A percentile compares a stretch with the other conserved stretches of the same genome.
These are phyloP conservation scores for Plusia festucae DNA, from an alignment of 2,888 invertebrate species.

Conservation along the genomic window DNA sequence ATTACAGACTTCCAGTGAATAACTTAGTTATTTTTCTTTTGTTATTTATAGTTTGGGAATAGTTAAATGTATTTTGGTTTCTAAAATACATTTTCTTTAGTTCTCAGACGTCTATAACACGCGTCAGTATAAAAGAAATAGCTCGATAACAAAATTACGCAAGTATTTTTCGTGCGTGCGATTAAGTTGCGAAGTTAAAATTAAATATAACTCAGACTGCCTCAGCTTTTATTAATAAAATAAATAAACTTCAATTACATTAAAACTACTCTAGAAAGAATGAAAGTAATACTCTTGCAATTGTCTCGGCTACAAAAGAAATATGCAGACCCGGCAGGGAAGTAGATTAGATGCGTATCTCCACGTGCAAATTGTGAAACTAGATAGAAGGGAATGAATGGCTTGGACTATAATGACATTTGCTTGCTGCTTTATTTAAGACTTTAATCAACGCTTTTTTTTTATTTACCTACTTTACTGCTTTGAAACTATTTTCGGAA, in stretches of 20 bases:
- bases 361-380: slow-evolving; percentile 49
- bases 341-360: slow-evolving; percentile 46
- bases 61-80: not conserved
- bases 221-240: slow-evolving; percentile 11
- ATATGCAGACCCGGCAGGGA: slow-evolving; percentile 33
- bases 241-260: slow-evolving; percentile 37
- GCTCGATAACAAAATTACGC: no score
- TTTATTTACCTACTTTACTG: not conserved
- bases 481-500: no score
- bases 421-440: slow-evolving; percentile 16
- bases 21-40: slow-evolving; percentile 25
- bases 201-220: not conserved
- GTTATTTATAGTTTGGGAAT: slow-evolving; percentile 13
- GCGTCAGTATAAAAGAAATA: no score
- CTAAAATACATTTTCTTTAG: not conserved
- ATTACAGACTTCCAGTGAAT: slow-evolving; percentile 41
- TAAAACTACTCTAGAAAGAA: slow-evolving; percentile 30
- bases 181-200: not conserved
- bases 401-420: slow-evolving; percentile 28
- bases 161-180: not conserved
- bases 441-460: not conserved
- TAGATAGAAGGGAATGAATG: slow-evolving; percentile 35
- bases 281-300: slow-evolving; percentile 22
- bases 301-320: slow-evolving; percentile 40
- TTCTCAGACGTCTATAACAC: not conserved